phyloP scores from a whole-genome alignment of 1,140 invertebrate species.

The Sipha flava region DNA sequence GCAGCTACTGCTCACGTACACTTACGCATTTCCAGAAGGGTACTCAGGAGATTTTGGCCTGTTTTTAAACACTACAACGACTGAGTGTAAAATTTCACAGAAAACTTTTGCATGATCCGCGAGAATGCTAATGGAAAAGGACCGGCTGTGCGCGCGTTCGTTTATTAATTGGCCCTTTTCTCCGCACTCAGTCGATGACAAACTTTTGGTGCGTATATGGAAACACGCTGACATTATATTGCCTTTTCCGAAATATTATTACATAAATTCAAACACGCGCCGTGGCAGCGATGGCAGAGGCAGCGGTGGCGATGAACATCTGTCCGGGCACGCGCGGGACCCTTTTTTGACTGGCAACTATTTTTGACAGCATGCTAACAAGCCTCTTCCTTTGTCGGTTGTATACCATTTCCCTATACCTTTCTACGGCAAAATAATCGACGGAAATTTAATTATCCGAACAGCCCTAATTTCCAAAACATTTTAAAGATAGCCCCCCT shows the following conservation, averaged over 20 bases:
- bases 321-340: conserved; percentile 15
- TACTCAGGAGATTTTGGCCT: not conserved
- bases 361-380: conserved; percentile 25
- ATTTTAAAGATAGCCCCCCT: not conserved
- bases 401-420: not conserved
- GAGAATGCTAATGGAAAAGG: not conserved
- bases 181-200: not conserved
- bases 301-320: not conserved
- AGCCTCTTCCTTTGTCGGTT: conserved; percentile 14
- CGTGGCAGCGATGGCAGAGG: not conserved
- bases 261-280: not conserved
- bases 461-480: conserved; percentile 8
- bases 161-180: conserved; percentile 20
- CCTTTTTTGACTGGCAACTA: conserved; percentile 23
- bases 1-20: not conserved
- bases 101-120: not conserved
- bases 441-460: conserved; percentile 23
- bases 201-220: not conserved
- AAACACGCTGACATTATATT: not conserved
- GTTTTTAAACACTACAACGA: not conserved
- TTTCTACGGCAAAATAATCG: conserved; percentile 8
- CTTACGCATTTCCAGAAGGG: not conserved
- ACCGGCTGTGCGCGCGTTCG: not conserved
- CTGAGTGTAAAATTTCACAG: not conserved
- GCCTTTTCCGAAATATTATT: not conserved